Evolutionary conservation across 2,797 vertebrate genomes (phyloP), one percentile per base, ranked within the genome.

Genomic region (Petrocephalus schoutedeni): DNA sequence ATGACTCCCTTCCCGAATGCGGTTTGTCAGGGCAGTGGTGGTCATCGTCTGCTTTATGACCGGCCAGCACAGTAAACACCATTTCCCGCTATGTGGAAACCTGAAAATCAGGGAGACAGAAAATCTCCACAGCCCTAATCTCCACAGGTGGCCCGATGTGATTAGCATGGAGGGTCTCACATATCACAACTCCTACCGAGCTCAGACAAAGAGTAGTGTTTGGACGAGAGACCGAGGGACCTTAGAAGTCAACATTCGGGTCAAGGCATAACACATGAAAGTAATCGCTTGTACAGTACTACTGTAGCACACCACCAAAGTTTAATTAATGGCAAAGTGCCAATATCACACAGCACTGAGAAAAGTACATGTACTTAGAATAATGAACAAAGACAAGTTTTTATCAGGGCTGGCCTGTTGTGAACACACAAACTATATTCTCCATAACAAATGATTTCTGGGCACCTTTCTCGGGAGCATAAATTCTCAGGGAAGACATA

Each of bases 401-500:
- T 71, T 77, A 58, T 19, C 23, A 88, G 45, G 14, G 8, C 71
- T 61, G 28, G 59, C 49, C 49, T 91, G 57, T 89, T 91, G 90
- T 77, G n/a, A 28, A 32, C 77, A 88, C 89, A 88, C 88, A 90
- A 92, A 91, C 93, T 90, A 92, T 92, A 87, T 90, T 89, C 89
- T 90, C 90, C 89, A 92, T 89, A 92, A 92, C 91, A 92, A 89
- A 94, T 92, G 91, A 93, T 93, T 92, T 94, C 90, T n/a, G 92
- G 92, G 92, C 92, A 92, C 89, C 89, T 90, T 92, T 92, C 93
- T 93, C 89, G 90, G 93, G 92, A 92, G 94, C 93, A 93, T 91
- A 89, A 92, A 91, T 92, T 93, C 92, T 93, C 94, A 92, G 93
- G 93, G 93, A 91, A 93, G 93, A 94, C 92, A 94, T 94, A 95